phyloP scores from a whole-genome alignment of 1,140 invertebrate species.

The Aphelenchoides avenae region DNA sequence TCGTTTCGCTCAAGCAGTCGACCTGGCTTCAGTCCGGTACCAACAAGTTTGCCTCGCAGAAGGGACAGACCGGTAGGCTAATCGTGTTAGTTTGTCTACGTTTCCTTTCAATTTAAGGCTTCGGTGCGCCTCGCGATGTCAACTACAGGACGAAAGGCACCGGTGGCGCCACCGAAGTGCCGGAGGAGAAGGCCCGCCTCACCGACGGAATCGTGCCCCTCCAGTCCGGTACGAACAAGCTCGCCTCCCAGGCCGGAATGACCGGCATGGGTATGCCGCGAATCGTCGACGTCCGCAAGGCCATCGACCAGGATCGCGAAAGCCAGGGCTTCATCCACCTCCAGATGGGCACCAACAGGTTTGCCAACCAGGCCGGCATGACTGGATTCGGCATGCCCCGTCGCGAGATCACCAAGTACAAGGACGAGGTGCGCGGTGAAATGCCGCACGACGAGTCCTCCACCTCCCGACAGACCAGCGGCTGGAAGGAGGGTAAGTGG shows the following conservation, averaged over 20 bases:
- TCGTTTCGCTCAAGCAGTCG: constrained; percentile 50
- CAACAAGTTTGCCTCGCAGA: constrained; percentile 59
- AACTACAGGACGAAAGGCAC: constrained; percentile 59
- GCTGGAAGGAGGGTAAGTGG: constrained; percentile 54
- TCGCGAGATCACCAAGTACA: constrained; percentile 58
- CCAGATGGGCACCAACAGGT: constrained; percentile 56
- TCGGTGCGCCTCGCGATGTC: constrained; percentile 56
- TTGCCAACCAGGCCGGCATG: constrained; percentile 58
- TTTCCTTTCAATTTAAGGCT: constrained; percentile 29
- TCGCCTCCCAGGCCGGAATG: constrained; percentile 55
- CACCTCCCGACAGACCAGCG: constrained; percentile 51
- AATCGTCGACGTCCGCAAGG: constrained; percentile 59
- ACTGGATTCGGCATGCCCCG: constrained; percentile 59
- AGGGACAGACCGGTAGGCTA: constrained; percentile 48
- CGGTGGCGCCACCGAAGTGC: constrained; percentile 56
- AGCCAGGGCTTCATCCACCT: constrained; percentile 59
- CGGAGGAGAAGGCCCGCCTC: constrained; percentile 58
- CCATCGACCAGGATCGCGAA: constrained; percentile 55
- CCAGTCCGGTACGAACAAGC: constrained; percentile 58
- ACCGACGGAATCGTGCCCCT: constrained; percentile 59
- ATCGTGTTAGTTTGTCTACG: not conserved
- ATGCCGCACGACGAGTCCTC: constrained; percentile 59
- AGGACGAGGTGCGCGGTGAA: constrained; percentile 57
- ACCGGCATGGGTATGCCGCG: constrained; percentile 59
- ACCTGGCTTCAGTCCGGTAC: constrained; percentile 59